Evolutionary conservation across 2,888 invertebrate genomes (phyloP).

Genomic region (Nemoura dubitans): DNA sequence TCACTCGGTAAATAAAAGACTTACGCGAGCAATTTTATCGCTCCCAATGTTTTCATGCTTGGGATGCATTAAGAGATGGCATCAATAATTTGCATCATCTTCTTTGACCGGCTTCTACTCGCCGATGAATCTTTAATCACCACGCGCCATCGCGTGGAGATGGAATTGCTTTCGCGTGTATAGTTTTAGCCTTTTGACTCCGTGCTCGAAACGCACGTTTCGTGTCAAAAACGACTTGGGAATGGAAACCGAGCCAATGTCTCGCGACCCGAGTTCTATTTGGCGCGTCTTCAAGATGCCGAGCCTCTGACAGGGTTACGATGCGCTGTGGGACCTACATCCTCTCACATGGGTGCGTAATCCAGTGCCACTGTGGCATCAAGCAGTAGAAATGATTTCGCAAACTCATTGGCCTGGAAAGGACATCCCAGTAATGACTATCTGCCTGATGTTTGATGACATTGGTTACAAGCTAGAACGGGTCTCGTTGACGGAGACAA

Average conservation of each 20-base stretch:
- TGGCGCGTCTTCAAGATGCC: neutral
- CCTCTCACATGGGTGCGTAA: neutral
- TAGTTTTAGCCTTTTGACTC: neutral
- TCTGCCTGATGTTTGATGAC: neutral
- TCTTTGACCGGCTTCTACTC: neutral
- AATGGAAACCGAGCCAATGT: neutral
- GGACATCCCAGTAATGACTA: too few relatives aligned
- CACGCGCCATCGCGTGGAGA: neutral
- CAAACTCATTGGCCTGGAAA: neutral
- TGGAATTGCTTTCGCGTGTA: neutral
- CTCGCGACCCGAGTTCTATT: neutral
- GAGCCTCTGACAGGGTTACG: neutral
- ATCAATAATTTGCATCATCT: slow-evolving; percentile 2
- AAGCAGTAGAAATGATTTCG: neutral
- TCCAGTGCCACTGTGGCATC: too few relatives aligned
- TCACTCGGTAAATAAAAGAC: neutral
- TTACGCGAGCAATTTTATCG: neutral
- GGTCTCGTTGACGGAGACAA: neutral
- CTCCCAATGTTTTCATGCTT: neutral
- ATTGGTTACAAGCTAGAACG: neutral
- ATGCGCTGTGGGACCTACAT: neutral
- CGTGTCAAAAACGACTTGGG: neutral
- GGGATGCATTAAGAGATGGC: neutral
- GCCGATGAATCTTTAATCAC: neutral
- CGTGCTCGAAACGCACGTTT: neutral